phyloP scores from a whole-genome alignment of 2,888 invertebrate genomes.

The Drosophila suboccidentalis region DNA sequence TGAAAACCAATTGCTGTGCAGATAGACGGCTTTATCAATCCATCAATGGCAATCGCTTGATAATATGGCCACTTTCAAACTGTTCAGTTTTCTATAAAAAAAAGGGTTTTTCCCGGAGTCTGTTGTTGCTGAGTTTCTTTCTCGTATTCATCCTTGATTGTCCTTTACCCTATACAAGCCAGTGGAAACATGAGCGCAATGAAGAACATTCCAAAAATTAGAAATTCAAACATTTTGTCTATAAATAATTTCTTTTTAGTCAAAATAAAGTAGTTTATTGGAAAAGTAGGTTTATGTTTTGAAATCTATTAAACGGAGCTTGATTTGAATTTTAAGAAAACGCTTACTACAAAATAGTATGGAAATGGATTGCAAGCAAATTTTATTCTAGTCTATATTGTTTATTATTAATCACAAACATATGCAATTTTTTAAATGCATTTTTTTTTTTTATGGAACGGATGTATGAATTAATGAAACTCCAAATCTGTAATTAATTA shows the following conservation, averaged over 20 bases:
- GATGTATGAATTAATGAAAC: no score
- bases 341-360: neutral
- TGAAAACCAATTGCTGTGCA: neutral
- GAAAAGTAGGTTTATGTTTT: neutral
- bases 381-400: no score
- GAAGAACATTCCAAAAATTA: constrained; percentile 5
- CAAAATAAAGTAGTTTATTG: neutral
- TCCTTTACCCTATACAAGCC: neutral
- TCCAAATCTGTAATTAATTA: no score
- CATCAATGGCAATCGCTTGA: neutral
- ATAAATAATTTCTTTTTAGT: neutral
- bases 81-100: neutral
- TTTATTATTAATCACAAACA: no score
- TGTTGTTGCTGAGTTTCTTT: neutral
- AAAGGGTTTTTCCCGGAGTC: neutral
- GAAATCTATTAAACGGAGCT: neutral
- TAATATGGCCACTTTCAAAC: no score
- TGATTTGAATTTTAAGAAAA: no score
- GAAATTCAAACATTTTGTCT: constrained; percentile 1
- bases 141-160: neutral
- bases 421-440: no score
- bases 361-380: no score
- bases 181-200: neutral
- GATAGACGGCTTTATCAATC: neutral
- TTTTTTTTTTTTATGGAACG: no score